These are phyloP conservation scores for Periophthalmus modestus DNA, from an alignment of 2,113 vertebrate genomes.

Conservation along the genomic window DNA sequence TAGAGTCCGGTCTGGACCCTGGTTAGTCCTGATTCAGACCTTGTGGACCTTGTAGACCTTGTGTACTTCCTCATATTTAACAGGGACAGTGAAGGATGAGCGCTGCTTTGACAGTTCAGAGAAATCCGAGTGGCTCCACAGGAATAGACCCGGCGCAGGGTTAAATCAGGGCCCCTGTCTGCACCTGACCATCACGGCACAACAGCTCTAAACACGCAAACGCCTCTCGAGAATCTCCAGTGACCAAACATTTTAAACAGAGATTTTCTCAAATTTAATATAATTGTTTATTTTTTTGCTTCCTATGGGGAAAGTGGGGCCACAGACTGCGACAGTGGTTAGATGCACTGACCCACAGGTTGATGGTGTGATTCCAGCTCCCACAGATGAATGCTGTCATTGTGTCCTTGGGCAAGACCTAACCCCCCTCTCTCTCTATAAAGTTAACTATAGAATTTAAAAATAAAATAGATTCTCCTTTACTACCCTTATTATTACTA, in stretches of 20 bases:
- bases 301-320: too few species aligned
- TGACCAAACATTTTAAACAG: too few species aligned
- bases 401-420: too few species aligned
- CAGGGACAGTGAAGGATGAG: constrained; percentile 36
- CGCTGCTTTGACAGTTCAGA: constrained; percentile 29
- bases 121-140: constrained; percentile 35
- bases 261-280: too few species aligned
- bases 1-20: neutral
- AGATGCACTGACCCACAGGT: too few species aligned
- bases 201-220: neutral
- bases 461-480: too few species aligned
- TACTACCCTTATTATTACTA: too few species aligned
- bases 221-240: neutral
- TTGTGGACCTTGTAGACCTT: neutral
- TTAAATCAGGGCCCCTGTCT: constrained; percentile 55
- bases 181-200: constrained; percentile 45
- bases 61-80: neutral
- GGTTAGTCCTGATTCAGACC: neutral
- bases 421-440: too few species aligned
- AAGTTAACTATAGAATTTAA: too few species aligned
- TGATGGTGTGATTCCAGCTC: too few species aligned
- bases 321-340: fast-evolving
- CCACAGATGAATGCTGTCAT: too few species aligned
- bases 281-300: too few species aligned
- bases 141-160: constrained; percentile 48